Base-by-base conservation (phyloP, 2,888 invertebrate species). In the Orchesella flavescens region DNA sequence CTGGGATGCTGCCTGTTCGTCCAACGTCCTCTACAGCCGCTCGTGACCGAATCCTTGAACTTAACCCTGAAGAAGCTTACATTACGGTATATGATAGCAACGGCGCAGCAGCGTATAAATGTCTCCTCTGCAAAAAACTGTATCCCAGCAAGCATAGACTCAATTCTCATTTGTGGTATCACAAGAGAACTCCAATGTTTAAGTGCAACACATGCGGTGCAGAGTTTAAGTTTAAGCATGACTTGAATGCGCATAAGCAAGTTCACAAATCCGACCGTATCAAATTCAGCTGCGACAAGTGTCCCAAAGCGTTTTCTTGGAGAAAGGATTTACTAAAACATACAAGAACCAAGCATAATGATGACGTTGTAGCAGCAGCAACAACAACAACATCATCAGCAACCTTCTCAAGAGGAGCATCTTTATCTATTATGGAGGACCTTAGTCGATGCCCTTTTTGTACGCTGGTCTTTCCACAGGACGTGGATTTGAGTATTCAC, bases 221-320 rank as follows among this genome's bases (percentile, higher is more conserved):
- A 24, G 74, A 66, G 59, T 80, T 80, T n/a, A 80, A 74, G 24
- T 66, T 80, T 4, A 74, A 80, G n/a, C 59, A 65, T 21, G 73
- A 80, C 9, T 44, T 74, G 24, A 74, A 57, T 66, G 61, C 73
- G 5, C 80, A 81, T 23, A 17, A 49, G 17, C 61, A 63, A 44
- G 19, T 24, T 15, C 73, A 73, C 24, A 9, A 57, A 1, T 1
- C 34, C 7, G 46, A 71, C 15, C 63, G 63, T 5, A 1, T 24
- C 15, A 73, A 43, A 17, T 74, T 68, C 49, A 24, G 19, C 9
- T 80, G 81, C 53, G 69, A 61, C n/a, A 75, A 53, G 19, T 81
- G 81, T 57, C 75, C 81, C 1, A 71, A 79, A 44, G 63, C 72
- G 1, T 72, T 80, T 43, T 59, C 65, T 0, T 65, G 55, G 17